Conservation (phyloP, 1,140 invertebrate species). For the Ylistrum balloti region DNA sequence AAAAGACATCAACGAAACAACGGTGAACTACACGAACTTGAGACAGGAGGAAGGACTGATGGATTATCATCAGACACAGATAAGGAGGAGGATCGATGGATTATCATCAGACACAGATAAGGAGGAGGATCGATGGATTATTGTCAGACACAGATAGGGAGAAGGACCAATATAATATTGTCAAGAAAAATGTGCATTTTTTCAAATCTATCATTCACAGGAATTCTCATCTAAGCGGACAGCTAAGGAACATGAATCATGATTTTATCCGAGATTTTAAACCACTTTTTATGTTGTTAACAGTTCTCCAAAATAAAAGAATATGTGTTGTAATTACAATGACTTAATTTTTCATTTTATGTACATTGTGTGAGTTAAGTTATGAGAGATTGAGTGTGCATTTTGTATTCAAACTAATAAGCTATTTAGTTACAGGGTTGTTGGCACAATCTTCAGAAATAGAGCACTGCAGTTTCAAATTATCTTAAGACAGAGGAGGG, state of each 20-base stretch:
- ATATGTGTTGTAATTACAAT: slow-evolving; percentile 11
- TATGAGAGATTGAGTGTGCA: too few species aligned
- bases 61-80: neutral
- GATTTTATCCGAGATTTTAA: slow-evolving; percentile 40
- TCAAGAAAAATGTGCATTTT: neutral
- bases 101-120: neutral
- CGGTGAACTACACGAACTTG: neutral
- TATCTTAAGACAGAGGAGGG: too few species aligned
- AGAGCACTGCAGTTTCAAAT: too few species aligned
- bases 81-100: too few species aligned
- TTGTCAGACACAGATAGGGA: neutral
- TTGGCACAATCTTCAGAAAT: too few species aligned
- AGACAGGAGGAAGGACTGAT: neutral
- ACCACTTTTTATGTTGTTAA: slow-evolving; percentile 29
- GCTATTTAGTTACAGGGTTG: too few species aligned
- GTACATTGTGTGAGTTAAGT: neutral
- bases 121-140: neutral
- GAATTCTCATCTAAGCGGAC: neutral
- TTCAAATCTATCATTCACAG: neutral
- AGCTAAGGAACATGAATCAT: neutral
- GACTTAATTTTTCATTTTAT: neutral
- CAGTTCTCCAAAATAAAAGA: neutral
- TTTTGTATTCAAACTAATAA: too few species aligned
- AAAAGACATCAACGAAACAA: neutral
- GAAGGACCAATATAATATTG: too few species aligned